Base-by-base conservation (phyloP, 2,888 invertebrate species). In the Pocota personata region DNA sequence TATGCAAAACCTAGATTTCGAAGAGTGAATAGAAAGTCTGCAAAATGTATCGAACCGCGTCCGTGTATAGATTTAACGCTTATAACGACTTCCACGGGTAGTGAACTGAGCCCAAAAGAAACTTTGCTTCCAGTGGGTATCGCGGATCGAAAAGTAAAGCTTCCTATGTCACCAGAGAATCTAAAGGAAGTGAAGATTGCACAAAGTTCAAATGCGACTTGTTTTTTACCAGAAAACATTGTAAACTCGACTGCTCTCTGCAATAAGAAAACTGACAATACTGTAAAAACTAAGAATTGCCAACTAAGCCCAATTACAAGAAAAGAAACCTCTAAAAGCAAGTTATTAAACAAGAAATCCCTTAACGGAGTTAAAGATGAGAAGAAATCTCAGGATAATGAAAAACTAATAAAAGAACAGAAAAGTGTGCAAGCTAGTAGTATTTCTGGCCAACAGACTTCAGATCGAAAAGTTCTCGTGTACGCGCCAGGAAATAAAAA, bases 161-260 rank as follows among this genome's bases (percentile, higher is more conserved):
- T 7, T 8, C 12, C 35, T 2, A 24, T 24, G 7, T 4, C 16
- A 2, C 4, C 19, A 24, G 3, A 0, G 0, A 14, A 55, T 12
- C 2, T 7, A 12, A 24, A 16, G 6, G 8, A 8, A 37, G 4
- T 10, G 12, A 21, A 21, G 21, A 21, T 8, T 24, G 16, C 21
- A 4, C 48, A 16, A 37, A 43, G 2, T 24, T 58, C 14, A 1
- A 73, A 78, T 14, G 37, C 27, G 10, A 83, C 78, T 1, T 32
- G 78, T 4, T 83, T 83, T 19, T 2, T 62, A 16, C 66, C 78
- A 0, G 73, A 78, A 1, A 73, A 62, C 19, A 37, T 83, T 1
- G 55, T 78, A 16, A 83, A 78, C 16, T 83, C 83, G 0, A 83
- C 83, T 1, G 46, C 78, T 1, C 27, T 62, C 0, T n/a, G 14